Conservation (phyloP, 2,113 vertebrate species). For the Barnardius zonarius region DNA sequence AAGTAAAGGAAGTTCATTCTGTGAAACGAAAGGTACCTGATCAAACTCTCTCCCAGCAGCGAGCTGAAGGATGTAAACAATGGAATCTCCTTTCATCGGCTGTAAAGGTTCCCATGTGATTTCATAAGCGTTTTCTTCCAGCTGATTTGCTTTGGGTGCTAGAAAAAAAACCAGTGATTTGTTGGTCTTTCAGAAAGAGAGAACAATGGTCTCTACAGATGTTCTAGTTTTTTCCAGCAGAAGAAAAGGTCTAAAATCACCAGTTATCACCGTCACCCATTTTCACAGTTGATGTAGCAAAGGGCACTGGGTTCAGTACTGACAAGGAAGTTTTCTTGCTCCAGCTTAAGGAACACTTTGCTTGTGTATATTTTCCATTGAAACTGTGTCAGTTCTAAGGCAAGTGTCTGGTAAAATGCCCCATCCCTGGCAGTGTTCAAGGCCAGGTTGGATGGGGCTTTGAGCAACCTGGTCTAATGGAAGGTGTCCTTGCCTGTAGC, state of each 20-base stretch:
- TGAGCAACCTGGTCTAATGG: too few relatives aligned
- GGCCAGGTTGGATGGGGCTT: too few relatives aligned
- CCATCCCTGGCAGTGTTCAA: too few relatives aligned
- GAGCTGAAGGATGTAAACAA: slow-evolving; percentile 82
- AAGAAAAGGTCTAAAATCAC: not conserved
- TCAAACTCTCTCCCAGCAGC: slow-evolving; percentile 76
- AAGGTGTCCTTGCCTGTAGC: too few relatives aligned
- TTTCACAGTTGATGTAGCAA: not conserved
- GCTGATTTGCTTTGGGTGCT: slow-evolving; percentile 77
- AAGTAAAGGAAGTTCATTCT: not conserved
- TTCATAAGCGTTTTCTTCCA: slow-evolving; percentile 73
- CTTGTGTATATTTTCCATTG: not conserved
- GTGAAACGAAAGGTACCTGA: slow-evolving; percentile 66
- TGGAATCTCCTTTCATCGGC: slow-evolving; percentile 80
- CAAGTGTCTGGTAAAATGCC: not conserved
- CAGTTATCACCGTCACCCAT: not conserved
- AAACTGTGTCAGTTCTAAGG: not conserved
- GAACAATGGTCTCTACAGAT: not conserved
- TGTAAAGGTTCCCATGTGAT: slow-evolving; percentile 80
- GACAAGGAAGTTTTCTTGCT: not conserved
- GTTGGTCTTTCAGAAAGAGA: not conserved
- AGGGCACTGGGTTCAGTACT: not conserved
- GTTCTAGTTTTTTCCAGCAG: not conserved
- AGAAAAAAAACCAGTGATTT: not conserved
- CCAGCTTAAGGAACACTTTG: not conserved